A percentile compares a stretch with the other conserved stretches of the same genome.
Evolutionary conservation across 2,113 vertebrate genomes (phyloP).

Genomic region (Lepisosteus oculatus): DNA sequence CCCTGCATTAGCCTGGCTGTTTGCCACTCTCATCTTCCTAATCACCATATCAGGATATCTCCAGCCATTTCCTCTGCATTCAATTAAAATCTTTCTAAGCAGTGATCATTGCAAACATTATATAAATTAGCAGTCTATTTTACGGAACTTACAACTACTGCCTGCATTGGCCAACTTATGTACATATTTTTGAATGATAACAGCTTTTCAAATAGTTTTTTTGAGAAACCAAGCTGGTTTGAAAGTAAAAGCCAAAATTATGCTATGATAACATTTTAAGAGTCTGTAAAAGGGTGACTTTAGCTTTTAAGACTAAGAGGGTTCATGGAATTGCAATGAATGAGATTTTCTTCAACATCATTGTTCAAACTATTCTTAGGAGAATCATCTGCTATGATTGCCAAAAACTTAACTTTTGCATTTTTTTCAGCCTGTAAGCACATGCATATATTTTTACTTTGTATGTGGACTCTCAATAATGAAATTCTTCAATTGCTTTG

Average conservation of each 20-base stretch:
- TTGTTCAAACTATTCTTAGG: slow-evolving; percentile 47
- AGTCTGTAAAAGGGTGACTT: too few species aligned
- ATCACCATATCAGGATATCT: neutral
- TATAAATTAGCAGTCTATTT: neutral
- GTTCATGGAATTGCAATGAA: slow-evolving; percentile 67
- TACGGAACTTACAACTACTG: neutral
- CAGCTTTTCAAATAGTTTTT: too few species aligned
- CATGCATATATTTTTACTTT: neutral
- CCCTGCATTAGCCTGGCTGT: neutral
- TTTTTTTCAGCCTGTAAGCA: neutral
- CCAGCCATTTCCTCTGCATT: neutral
- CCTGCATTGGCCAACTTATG: too few species aligned
- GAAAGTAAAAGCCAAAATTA: too few species aligned
- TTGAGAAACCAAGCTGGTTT: too few species aligned
- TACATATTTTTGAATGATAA: too few species aligned
- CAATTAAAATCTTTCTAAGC: neutral
- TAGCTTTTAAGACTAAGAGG: slow-evolving; percentile 35
- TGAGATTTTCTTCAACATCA: slow-evolving; percentile 43
- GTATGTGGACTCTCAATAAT: neutral
- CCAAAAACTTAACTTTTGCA: neutral
- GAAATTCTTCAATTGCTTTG: too few species aligned
- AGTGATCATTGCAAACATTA: neutral
- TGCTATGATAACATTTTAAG: too few species aligned
- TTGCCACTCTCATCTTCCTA: neutral
- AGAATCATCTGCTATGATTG: neutral